phyloP scores from a whole-genome alignment of 1,140 invertebrate genomes.

The Leptestheria dahalacensis region DNA sequence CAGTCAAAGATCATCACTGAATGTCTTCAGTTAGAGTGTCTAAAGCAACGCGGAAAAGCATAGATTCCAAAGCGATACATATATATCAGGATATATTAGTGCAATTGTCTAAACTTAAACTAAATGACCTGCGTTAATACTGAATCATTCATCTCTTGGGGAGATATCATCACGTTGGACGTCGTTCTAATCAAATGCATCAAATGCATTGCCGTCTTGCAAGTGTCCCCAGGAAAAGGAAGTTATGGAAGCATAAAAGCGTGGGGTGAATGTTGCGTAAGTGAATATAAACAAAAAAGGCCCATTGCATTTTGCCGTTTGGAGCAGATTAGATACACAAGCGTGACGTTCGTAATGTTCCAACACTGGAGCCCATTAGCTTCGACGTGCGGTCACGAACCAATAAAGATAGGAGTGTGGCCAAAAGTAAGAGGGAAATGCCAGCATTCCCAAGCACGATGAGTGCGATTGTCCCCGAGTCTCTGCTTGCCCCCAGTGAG shows the following conservation, averaged over 20 bases:
- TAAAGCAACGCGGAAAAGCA: no score
- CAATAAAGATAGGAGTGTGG: background rate
- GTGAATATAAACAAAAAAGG: background rate
- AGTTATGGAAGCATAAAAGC: background rate
- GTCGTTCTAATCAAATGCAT: no score
- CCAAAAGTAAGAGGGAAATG: background rate
- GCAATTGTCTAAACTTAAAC: no score
- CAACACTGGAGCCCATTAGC: background rate
- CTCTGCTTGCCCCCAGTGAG: no score
- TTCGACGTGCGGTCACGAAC: background rate
- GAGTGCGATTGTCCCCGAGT: no score
- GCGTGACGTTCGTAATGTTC: background rate
- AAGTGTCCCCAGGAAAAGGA: no score
- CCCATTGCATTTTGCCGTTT: background rate
- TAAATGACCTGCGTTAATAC: no score
- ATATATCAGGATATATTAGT: no score
- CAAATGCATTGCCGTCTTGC: no score
- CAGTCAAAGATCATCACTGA: background rate
- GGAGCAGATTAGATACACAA: background rate
- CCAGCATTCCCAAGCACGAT: background rate
- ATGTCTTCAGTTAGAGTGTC: background rate
- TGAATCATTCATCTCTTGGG: no score
- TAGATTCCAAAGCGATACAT: no score
- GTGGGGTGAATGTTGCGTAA: background rate
- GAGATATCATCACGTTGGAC: no score